These are phyloP conservation scores for Sinocyclocheilus rhinocerous DNA, from an alignment of 2,113 vertebrate species.

Conservation along the genomic window DNA sequence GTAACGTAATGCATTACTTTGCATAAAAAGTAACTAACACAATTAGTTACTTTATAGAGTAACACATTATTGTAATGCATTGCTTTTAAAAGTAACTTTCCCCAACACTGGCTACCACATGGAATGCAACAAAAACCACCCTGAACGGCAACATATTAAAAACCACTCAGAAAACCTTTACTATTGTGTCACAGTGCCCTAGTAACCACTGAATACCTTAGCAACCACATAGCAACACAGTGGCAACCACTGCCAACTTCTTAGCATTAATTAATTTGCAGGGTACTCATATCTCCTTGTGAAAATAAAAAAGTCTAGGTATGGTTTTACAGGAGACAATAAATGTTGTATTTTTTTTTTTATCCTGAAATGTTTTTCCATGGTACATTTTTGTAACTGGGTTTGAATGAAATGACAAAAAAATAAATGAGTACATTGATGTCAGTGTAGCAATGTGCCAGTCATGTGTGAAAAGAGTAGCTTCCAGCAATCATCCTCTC, in stretches of 20 bases:
- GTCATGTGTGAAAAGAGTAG: background rate
- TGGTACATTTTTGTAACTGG: background rate
- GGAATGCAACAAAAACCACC: too few species aligned
- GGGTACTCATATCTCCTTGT: background rate
- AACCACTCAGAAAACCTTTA: too few species aligned
- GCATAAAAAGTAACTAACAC: too few species aligned
- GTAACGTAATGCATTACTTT: too few species aligned
- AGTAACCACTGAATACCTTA: background rate
- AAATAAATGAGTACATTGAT: background rate
- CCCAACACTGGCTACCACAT: too few species aligned
- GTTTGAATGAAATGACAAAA: background rate
- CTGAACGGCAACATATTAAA: too few species aligned
- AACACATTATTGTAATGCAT: too few species aligned
- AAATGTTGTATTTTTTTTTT: background rate
- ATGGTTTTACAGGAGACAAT: background rate
- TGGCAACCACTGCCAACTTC: background rate
- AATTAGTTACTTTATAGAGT: too few species aligned
- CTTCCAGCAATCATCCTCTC: conserved; percentile 8
- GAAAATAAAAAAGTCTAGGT: background rate
- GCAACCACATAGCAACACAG: background rate
- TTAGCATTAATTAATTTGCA: background rate
- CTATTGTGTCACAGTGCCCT: too few species aligned
- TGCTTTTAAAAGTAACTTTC: too few species aligned
- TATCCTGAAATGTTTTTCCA: background rate
- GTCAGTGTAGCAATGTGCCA: background rate